Percentiles rank a stretch among this genome's conserved stretches.
Evolutionary conservation across 2,113 vertebrate species (phyloP).

Genomic region (Triplophysa rosa): DNA sequence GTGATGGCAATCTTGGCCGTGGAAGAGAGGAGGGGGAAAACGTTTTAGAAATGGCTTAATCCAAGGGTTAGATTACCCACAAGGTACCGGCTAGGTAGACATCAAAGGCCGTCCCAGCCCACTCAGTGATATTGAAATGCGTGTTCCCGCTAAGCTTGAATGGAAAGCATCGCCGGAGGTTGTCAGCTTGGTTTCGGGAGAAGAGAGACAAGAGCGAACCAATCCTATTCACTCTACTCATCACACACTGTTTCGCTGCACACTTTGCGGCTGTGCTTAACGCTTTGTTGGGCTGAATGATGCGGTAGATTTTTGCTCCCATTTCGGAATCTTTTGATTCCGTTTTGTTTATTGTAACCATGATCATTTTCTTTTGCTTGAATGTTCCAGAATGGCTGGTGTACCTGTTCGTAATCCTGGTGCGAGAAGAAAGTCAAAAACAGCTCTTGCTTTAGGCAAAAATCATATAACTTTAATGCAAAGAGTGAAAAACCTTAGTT

Average conservation of each 20-base stretch:
- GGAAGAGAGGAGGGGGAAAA: conserved; percentile 38
- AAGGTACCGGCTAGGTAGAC: conserved; percentile 55
- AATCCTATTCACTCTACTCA: conserved; percentile 23
- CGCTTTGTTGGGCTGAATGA: conserved; percentile 22
- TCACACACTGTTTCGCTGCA: conserved; percentile 31
- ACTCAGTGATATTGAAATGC: conserved; percentile 54
- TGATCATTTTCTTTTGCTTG: neutral
- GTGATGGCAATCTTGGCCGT: conserved; percentile 58
- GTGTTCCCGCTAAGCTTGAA: conserved; percentile 44
- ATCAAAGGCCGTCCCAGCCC: conserved; percentile 56
- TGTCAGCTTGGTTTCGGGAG: conserved; percentile 40
- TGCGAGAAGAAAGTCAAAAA: too few relatives aligned
- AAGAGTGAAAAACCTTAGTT: too few relatives aligned
- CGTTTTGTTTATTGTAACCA: conserved; percentile 7
- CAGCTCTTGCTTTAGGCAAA: too few relatives aligned
- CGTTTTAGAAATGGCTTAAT: conserved; percentile 54
- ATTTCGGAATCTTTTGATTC: neutral
- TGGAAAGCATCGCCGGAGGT: conserved; percentile 50
- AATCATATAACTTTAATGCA: too few relatives aligned
- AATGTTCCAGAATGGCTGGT: neutral
- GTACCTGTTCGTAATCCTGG: neutral
- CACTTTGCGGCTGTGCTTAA: conserved; percentile 27
- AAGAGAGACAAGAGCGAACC: conserved; percentile 34
- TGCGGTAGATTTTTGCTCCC: conserved; percentile 31
- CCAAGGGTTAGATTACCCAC: conserved; percentile 54